Percentiles rank a stretch among this genome's conserved stretches.
These are phyloP conservation scores for Drosophila leontia DNA, from an alignment of 1,140 invertebrate genomes.

Conservation along the genomic window DNA sequence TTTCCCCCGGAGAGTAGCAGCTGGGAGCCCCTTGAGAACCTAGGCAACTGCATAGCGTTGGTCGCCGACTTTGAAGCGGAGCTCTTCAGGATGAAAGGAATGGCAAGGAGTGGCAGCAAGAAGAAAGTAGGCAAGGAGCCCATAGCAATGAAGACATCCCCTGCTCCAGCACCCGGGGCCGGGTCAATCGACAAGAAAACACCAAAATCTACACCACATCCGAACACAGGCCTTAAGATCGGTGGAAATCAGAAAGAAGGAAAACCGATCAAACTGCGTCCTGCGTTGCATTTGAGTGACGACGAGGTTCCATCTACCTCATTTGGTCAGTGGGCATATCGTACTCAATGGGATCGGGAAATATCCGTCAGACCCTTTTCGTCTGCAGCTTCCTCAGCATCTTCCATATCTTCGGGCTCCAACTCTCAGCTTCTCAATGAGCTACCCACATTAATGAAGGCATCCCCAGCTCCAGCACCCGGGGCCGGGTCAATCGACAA, in stretches of 20 bases:
- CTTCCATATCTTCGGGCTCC: background rate
- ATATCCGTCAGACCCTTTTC: background rate
- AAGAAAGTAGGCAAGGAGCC: background rate
- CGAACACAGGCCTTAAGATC: background rate
- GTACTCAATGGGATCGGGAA: background rate
- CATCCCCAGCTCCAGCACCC: background rate
- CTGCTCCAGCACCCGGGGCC: background rate
- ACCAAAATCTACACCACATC: background rate
- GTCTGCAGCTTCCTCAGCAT: background rate
- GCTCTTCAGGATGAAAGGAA: background rate
- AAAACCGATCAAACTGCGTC: background rate
- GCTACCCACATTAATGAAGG: background rate
- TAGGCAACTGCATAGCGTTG: slow-evolving; percentile 11
- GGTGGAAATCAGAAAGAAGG: background rate
- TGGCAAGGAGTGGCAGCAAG: background rate
- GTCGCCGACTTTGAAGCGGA: slow-evolving; percentile 30
- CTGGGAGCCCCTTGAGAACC: slow-evolving; percentile 52
- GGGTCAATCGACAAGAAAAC: background rate
- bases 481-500: too few relatives aligned
- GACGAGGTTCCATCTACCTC: background rate
- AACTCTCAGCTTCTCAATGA: background rate
- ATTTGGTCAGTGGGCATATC: background rate
- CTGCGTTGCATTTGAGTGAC: background rate
- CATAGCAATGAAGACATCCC: background rate
- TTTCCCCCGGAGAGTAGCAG: slow-evolving; percentile 4